Conservation (phyloP, 2,797 vertebrate genomes). For the Phalanger gymnotis region DNA sequence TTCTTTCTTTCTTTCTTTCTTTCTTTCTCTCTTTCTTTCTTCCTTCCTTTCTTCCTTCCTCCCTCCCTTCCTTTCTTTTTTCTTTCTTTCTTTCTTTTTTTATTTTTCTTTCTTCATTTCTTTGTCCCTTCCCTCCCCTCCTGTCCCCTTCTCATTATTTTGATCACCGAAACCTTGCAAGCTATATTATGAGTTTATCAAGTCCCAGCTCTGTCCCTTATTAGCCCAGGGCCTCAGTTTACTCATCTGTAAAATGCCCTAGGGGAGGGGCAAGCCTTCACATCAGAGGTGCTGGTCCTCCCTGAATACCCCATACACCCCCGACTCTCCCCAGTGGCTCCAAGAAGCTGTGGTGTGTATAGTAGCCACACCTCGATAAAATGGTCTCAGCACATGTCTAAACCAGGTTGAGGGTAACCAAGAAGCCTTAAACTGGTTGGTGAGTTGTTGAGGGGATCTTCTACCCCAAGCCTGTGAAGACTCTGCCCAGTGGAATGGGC, state of each 20-base stretch:
- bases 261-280: neutral
- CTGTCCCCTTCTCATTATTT: no score
- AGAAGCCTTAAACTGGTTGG: neutral
- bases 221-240: neutral
- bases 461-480: neutral
- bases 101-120: no score
- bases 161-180: no score
- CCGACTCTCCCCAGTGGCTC: neutral
- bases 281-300: neutral
- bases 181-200: no score
- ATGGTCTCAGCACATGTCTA: neutral
- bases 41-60: no score
- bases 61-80: no score
- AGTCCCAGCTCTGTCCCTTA: neutral
- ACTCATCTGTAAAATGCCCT: neutral
- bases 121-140: no score
- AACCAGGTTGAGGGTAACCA: neutral
- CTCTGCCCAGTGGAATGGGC: neutral
- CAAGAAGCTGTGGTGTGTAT: neutral
- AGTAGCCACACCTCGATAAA: neutral
- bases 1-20: no score
- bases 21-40: no score
- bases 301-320: neutral
- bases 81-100: no score
- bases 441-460: neutral